phyloP scores from a whole-genome alignment of 2,888 invertebrate genomes.

The Coleophora deauratella region DNA sequence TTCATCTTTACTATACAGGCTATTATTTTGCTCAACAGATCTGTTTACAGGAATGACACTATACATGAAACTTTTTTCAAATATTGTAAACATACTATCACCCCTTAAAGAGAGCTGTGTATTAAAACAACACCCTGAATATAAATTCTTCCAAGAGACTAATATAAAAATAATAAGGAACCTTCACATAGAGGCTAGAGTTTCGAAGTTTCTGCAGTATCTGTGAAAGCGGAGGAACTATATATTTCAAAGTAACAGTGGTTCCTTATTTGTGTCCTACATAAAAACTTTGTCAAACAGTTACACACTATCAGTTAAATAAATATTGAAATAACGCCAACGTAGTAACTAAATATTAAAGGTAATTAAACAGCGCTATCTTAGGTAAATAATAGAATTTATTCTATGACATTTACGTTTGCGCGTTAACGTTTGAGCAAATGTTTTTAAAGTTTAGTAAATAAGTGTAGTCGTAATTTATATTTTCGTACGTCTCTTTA shows the following conservation, averaged over 20 bases:
- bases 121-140: no score
- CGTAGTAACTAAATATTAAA: conserved; percentile 32
- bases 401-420: conserved; percentile 53
- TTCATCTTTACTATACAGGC: no score
- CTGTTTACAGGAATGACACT: no score
- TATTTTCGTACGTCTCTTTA: conserved; percentile 19
- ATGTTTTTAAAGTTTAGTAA: conserved; percentile 43
- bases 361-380: conserved; percentile 61
- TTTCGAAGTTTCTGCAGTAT: no score
- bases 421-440: conserved; percentile 51
- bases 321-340: conserved; percentile 23
- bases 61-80: no score
- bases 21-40: no score
- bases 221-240: no score
- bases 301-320: conserved; percentile 26
- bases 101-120: no score
- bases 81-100: no score
- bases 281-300: conserved; percentile 35
- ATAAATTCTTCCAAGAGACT: no score
- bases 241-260: conserved; percentile 8
- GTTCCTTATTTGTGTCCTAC: conserved; percentile 40
- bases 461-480: conserved; percentile 56
- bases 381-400: conserved; percentile 57
- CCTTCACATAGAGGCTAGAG: no score
- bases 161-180: no score